Evolutionary conservation across 2,113 vertebrate species (phyloP).

Genomic region (Erythrocercus mccallii): DNA sequence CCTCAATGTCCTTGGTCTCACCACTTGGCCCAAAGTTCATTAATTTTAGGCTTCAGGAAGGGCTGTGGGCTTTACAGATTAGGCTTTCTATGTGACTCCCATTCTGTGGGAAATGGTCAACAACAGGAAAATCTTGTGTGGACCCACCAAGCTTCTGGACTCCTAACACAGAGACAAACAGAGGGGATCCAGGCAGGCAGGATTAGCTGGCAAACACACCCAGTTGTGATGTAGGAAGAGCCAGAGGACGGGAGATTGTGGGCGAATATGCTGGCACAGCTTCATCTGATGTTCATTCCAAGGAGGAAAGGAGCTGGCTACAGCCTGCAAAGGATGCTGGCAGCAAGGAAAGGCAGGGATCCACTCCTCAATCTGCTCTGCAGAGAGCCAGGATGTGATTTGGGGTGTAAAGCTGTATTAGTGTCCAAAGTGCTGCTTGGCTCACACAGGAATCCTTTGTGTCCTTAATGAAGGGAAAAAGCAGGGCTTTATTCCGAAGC

Average conservation of each 20-base stretch:
- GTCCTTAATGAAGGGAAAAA: slow-evolving; percentile 79
- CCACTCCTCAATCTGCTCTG: slow-evolving; percentile 70
- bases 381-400: slow-evolving; percentile 64
- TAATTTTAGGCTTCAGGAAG: neutral
- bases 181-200: neutral
- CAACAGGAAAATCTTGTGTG: neutral
- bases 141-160: neutral
- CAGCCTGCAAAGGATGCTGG: slow-evolving; percentile 65
- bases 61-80: neutral
- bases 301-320: slow-evolving; percentile 68
- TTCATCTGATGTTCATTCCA: slow-evolving; percentile 68
- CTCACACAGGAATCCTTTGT: slow-evolving; percentile 78
- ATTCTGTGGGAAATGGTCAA: neutral
- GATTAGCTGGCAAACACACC: neutral
- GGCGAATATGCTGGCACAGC: slow-evolving; percentile 35
- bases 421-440: slow-evolving; percentile 74
- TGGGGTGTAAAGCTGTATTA: slow-evolving; percentile 76
- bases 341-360: slow-evolving; percentile 68
- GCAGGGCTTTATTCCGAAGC: slow-evolving; percentile 72
- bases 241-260: slow-evolving; percentile 65
- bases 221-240: neutral
- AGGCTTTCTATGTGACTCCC: fast-evolving
- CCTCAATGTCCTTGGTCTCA: neutral
- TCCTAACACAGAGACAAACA: neutral
- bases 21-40: neutral